Evolutionary conservation across 2,113 vertebrate genomes (phyloP).

Genomic region (Marmota monax): DNA sequence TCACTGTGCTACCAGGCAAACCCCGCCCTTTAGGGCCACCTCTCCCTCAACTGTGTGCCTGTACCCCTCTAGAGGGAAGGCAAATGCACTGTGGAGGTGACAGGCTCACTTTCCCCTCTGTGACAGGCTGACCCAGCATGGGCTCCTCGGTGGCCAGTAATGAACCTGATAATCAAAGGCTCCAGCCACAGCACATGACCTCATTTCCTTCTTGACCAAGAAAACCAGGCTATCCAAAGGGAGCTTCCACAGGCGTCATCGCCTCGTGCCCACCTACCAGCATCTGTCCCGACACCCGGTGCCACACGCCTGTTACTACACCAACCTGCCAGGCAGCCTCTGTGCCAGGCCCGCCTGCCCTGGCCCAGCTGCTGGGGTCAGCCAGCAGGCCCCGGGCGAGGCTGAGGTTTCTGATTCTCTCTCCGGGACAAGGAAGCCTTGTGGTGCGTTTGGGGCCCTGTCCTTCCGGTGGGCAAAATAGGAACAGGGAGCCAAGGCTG

Average conservation of each 20-base stretch:
- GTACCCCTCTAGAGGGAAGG: accelerated
- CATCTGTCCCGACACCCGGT: not conserved
- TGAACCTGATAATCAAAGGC: too few species aligned
- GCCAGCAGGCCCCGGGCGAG: too few species aligned
- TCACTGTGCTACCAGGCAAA: too few species aligned
- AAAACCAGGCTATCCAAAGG: not conserved
- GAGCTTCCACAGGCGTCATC: not conserved
- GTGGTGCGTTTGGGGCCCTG: too few species aligned
- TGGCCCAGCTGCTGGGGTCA: not conserved
- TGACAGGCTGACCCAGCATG: too few species aligned
- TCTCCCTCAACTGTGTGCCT: not conserved
- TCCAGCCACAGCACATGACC: not conserved
- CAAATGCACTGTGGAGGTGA: accelerated
- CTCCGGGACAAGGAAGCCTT: too few species aligned
- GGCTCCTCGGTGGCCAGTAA: too few species aligned
- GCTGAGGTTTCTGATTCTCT: too few species aligned
- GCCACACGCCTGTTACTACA: not conserved
- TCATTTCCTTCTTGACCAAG: not conserved
- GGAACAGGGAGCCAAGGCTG: not conserved
- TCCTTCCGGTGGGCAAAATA: too few species aligned
- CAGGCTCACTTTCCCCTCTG: not conserved
- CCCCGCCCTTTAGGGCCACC: not conserved
- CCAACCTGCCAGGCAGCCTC: not conserved
- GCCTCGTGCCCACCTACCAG: not conserved
- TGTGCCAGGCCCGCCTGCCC: not conserved